Base-by-base conservation (phyloP, 2,888 invertebrate genomes). In the Caenorhabditis japonica region DNA sequence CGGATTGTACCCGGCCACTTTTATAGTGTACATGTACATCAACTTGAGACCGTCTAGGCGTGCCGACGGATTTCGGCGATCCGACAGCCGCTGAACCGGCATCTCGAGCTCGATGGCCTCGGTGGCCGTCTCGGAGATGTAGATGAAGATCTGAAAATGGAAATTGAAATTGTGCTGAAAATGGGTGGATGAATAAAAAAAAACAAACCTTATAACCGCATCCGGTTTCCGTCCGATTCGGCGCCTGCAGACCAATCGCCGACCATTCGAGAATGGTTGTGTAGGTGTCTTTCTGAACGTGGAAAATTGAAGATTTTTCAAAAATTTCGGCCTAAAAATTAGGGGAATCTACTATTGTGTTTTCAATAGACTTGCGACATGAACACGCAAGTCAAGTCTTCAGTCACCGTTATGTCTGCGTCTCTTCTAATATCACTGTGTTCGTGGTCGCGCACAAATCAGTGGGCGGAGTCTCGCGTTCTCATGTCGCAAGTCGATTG, bases 181-280 rank as follows among this genome's bases (percentile, higher is more conserved):
- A n/a, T n/a, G n/a, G n/a, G n/a, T n/a, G n/a, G n/a, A n/a, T n/a
- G n/a, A n/a, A n/a, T n/a, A n/a, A n/a, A n/a, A n/a, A n/a, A n/a
- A n/a, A n/a, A n/a, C n/a, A 7, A 7, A 79, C 79, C 60, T 75
- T 69, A 51, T 82, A 82, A 38, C 82, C 82, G 34, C 73, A 62
- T 7, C 76, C 75, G 47, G 51, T 55, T 44, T 75, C 74, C 0
- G 61, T 61, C 25, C 64, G 25, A 43, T 76, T 79, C 46, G 64
- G 60, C 27, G 62, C 46, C 39, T 62, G 78, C 23, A 72, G 47
- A 2, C 77, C 77, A 10, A 77, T 72, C 8, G 69, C 51, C 3
- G 77, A 76, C 84, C 84, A 84, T 46, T 84, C 84, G 21, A 84
- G 52, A 15, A 82, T 55, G 4, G 84, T 84, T 17, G 84, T 77